A percentile compares a stretch with the other conserved stretches of the same genome.
These are phyloP conservation scores for Drosophila nannoptera DNA, from an alignment of 1,140 invertebrate genomes.

Conservation along the genomic window DNA sequence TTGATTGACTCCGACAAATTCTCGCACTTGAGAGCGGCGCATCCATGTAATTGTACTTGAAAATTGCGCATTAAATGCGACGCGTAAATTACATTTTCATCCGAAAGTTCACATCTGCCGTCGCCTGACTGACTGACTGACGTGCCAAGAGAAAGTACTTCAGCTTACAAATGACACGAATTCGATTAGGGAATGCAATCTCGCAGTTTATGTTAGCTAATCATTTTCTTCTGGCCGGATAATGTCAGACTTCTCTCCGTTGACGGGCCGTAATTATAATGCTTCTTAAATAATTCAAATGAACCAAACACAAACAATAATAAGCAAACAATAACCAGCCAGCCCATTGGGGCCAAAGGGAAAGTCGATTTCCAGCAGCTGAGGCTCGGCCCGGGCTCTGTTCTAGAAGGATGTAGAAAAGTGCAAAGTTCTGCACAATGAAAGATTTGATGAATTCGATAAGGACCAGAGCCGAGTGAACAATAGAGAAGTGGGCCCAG, in stretches of 20 bases:
- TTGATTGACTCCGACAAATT: conserved; percentile 53
- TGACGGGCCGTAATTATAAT: conserved; percentile 38
- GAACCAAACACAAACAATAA: conserved; percentile 23
- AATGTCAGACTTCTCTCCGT: conserved; percentile 7
- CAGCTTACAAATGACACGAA: neutral
- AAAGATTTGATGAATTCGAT: conserved; percentile 5
- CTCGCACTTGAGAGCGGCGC: neutral
- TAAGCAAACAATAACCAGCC: neutral
- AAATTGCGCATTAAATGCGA: conserved; percentile 36
- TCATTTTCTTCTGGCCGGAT: conserved; percentile 1
- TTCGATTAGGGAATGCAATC: conserved; percentile 8
- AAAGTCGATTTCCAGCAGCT: conserved; percentile 19
- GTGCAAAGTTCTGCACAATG: conserved; percentile 43
- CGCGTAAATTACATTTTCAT: conserved; percentile 28
- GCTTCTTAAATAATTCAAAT: conserved; percentile 30
- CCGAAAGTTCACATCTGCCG: conserved; percentile 7
- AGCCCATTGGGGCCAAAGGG: neutral
- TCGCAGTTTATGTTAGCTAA: neutral
- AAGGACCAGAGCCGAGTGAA: neutral
- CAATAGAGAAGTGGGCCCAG: too few species aligned
- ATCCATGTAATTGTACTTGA: conserved; percentile 23
- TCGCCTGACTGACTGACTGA: conserved; percentile 20
- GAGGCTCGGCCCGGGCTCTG: conserved; percentile 3
- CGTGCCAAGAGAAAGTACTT: conserved; percentile 34
- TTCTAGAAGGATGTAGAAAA: conserved; percentile 41